These are phyloP conservation scores for Hyalella azteca DNA, from an alignment of 2,888 invertebrate species.

Conservation along the genomic window DNA sequence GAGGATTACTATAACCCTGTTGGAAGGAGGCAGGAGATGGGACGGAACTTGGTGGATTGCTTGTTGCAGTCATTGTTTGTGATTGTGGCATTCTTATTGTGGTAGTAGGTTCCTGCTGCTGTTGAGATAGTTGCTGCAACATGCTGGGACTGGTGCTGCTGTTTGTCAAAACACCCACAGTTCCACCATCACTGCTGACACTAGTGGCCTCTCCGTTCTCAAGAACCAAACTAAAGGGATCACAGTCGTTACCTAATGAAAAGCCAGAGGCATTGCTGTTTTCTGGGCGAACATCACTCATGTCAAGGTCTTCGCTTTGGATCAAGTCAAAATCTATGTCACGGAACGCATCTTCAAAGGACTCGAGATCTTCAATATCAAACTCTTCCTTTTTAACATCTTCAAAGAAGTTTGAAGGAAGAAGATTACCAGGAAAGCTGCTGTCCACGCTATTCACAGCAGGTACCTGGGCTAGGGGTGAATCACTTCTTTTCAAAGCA, in stretches of 20 bases:
- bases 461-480: slow-evolving; percentile 44
- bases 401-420: background rate
- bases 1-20: background rate
- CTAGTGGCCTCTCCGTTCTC: slow-evolving; percentile 51
- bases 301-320: slow-evolving; percentile 53
- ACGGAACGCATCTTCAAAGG: slow-evolving; percentile 51
- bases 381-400: slow-evolving; percentile 32
- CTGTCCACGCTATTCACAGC: background rate
- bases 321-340: slow-evolving; percentile 58
- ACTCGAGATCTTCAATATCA: slow-evolving; percentile 49
- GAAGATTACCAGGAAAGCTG: background rate
- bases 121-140: slow-evolving; percentile 10
- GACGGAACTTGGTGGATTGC: background rate
- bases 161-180: slow-evolving; percentile 44
- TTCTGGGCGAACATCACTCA: slow-evolving; percentile 54
- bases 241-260: slow-evolving; percentile 53
- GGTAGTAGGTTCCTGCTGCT: background rate
- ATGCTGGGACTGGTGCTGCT: background rate
- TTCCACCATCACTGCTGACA: slow-evolving; percentile 51
- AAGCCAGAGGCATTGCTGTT: slow-evolving; percentile 51
- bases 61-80: background rate
- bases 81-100: too few relatives aligned
- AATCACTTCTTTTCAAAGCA: slow-evolving; percentile 53
- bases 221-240: slow-evolving; percentile 51
- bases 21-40: background rate